These are phyloP conservation scores for Lordiphosa clarofinis DNA, from an alignment of 1,140 invertebrate genomes.

Conservation along the genomic window DNA sequence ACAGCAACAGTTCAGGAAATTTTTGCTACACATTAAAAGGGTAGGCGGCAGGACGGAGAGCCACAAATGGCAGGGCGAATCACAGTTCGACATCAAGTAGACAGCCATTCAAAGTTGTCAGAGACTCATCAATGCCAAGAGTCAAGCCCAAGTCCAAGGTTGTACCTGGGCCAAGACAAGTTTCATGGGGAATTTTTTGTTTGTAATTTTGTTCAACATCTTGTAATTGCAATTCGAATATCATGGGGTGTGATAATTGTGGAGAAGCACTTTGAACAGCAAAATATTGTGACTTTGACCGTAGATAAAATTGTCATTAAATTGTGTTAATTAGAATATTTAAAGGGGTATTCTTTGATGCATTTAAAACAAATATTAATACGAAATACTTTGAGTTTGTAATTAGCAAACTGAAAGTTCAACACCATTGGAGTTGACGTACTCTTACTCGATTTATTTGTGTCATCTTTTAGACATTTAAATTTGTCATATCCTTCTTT, in stretches of 20 bases:
- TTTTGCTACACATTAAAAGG: neutral
- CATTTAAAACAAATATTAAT: no score
- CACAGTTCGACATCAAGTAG: slow-evolving; percentile 9
- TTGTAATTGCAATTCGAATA: slow-evolving; percentile 9
- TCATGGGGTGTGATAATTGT: neutral
- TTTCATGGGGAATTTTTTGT: slow-evolving; percentile 27
- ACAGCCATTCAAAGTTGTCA: slow-evolving; percentile 13
- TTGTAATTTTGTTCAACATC: slow-evolving; percentile 9
- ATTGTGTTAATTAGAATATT: no score
- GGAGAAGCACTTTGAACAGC: neutral
- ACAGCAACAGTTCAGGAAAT: slow-evolving; percentile 4
- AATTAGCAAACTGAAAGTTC: no score
- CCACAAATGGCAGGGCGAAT: slow-evolving; percentile 6
- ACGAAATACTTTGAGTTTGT: no score
- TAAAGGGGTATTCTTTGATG: no score
- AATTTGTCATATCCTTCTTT: no score
- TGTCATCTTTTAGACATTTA: no score
- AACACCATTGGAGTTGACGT: no score
- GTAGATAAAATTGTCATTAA: neutral
- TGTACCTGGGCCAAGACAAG: slow-evolving; percentile 21
- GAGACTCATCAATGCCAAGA: slow-evolving; percentile 24
- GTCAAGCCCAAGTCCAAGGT: slow-evolving; percentile 60
- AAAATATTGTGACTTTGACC: neutral
- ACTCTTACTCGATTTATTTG: no score
- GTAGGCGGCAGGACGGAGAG: slow-evolving; percentile 12